Evolutionary conservation across 1,140 invertebrate species (phyloP).

Genomic region (Amphibalanus amphitrite): DNA sequence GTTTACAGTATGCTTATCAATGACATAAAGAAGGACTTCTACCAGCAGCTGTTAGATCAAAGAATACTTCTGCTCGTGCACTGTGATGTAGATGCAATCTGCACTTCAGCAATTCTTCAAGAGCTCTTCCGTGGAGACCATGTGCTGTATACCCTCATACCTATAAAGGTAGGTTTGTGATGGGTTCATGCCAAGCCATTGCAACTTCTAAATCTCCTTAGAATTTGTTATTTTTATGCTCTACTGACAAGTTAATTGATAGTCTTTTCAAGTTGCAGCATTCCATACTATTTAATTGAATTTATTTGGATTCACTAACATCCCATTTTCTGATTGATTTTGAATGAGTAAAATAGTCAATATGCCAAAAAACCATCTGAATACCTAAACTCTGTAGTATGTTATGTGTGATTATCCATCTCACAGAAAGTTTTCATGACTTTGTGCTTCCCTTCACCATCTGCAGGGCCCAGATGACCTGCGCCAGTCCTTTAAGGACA

Average conservation of each 20-base stretch:
- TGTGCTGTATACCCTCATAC: conserved; percentile 71
- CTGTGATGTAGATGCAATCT: conserved; percentile 82
- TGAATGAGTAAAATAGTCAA: not conserved
- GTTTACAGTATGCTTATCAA: not conserved
- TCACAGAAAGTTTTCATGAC: no score
- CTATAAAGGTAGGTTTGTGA: conserved; percentile 42
- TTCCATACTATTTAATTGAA: no score
- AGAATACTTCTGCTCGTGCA: conserved; percentile 49
- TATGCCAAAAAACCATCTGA: no score
- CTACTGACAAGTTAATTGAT: not conserved
- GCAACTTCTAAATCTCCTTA: not conserved
- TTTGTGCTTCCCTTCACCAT: no score
- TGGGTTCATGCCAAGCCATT: not conserved
- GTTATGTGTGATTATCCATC: not conserved
- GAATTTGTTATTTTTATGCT: not conserved
- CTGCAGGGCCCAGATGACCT: conserved; percentile 37
- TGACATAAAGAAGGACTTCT: conserved; percentile 42
- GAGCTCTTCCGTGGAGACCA: conserved; percentile 74
- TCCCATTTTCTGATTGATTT: not conserved
- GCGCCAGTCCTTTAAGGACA: conserved; percentile 52
- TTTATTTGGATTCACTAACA: not conserved
- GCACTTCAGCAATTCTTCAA: conserved; percentile 82
- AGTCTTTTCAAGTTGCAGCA: not conserved
- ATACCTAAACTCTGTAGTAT: no score
- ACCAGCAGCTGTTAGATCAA: conserved; percentile 46